Percentiles rank a stretch among this genome's conserved stretches.
phyloP scores from a whole-genome alignment of 1,140 invertebrate genomes.

The Cephus cinctus region DNA sequence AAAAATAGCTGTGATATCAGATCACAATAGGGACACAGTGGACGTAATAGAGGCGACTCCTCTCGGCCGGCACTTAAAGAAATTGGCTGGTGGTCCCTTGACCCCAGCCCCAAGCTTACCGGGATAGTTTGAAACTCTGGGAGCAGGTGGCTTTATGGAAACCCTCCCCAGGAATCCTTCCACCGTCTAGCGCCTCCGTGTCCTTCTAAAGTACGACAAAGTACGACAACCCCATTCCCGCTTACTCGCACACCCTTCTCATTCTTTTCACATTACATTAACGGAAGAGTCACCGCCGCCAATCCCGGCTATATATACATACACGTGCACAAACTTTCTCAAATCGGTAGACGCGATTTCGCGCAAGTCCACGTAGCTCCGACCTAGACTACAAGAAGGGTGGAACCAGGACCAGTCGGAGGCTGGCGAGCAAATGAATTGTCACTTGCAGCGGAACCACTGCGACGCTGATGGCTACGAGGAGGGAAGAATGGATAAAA shows the following conservation, averaged over 20 bases:
- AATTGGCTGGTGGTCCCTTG: constrained; percentile 46
- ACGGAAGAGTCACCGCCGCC: constrained; percentile 25
- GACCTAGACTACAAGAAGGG: no score
- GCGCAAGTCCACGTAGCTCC: no score
- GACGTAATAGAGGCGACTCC: constrained; percentile 30
- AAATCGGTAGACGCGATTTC: no score
- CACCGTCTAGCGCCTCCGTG: neutral
- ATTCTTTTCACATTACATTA: constrained; percentile 31
- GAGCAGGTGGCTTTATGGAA: constrained; percentile 31
- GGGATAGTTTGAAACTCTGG: constrained; percentile 38
- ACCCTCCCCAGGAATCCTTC: neutral
- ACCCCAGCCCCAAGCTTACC: constrained; percentile 32
- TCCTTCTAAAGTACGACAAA: neutral
- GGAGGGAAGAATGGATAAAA: no score
- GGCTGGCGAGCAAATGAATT: no score
- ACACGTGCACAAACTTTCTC: neutral
- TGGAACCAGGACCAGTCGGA: no score
- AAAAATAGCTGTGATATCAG: constrained; percentile 44
- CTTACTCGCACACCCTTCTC: no score
- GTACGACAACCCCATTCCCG: no score
- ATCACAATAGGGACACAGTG: constrained; percentile 44
- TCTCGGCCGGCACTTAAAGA: constrained; percentile 44
- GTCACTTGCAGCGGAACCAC: no score
- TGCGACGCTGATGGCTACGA: no score
- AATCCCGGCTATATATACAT: neutral